These are phyloP conservation scores for Hoplias malabaricus DNA, from an alignment of 2,113 vertebrate species.

Conservation along the genomic window DNA sequence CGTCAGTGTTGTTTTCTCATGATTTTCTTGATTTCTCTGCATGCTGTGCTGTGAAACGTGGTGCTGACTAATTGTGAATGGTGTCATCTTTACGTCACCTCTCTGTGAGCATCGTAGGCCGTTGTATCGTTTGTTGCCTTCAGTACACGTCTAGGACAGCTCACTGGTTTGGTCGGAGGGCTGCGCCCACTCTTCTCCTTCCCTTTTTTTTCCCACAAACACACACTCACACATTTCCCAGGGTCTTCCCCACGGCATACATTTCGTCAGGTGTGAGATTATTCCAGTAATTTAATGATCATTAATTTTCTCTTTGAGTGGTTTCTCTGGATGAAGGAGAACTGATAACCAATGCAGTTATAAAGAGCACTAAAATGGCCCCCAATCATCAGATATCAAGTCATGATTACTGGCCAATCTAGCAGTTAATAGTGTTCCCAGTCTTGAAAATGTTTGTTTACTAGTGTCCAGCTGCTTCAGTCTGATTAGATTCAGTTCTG, in stretches of 20 bases:
- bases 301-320: constrained; percentile 31
- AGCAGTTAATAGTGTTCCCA: no score
- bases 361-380: no score
- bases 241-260: neutral
- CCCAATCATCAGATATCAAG: no score
- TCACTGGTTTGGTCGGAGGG: neutral
- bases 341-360: no score
- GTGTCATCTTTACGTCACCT: constrained; percentile 41
- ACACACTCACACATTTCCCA: constrained; percentile 13
- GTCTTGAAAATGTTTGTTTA: no score
- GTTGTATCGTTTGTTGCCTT: neutral
- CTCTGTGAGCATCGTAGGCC: constrained; percentile 26
- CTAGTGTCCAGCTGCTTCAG: no score
- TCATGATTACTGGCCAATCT: no score
- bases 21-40: constrained; percentile 7
- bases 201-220: neutral
- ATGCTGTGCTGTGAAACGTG: constrained; percentile 45
- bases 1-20: constrained; percentile 3
- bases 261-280: constrained; percentile 26
- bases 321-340: constrained; percentile 3
- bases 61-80: constrained; percentile 33
- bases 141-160: neutral
- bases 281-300: constrained; percentile 20
- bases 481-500: no score
- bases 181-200: neutral